Percentiles rank a stretch among this genome's conserved stretches.
These are phyloP conservation scores for Psix sp. DNA, from an alignment of 1,140 invertebrate species.

Conservation along the genomic window DNA sequence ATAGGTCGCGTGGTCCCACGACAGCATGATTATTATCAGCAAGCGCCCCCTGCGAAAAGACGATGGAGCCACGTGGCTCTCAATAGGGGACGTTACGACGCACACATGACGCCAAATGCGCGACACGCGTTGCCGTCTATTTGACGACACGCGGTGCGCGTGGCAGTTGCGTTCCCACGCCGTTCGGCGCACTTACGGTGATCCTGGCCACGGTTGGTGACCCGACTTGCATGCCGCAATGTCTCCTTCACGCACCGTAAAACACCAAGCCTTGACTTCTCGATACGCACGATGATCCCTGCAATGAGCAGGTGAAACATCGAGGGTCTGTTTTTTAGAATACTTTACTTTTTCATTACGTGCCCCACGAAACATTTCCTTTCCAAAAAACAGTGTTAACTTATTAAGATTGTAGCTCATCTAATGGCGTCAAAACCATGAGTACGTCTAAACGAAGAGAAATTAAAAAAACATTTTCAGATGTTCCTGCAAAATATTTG, in stretches of 20 bases:
- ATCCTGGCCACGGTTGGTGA: constrained; percentile 56
- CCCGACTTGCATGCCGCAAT: constrained; percentile 28
- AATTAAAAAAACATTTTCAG: too few species aligned
- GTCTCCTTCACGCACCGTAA: constrained; percentile 60
- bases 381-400: too few species aligned
- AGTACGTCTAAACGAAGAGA: too few species aligned
- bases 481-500: too few species aligned
- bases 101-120: constrained; percentile 31
- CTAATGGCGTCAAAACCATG: too few species aligned
- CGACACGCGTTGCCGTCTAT: constrained; percentile 30
- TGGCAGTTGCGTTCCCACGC: constrained; percentile 51
- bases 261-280: constrained; percentile 49
- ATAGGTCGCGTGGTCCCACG: constrained; percentile 24
- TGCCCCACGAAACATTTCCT: too few species aligned
- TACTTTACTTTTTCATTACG: constrained; percentile 19
- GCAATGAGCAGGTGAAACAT: constrained; percentile 49
- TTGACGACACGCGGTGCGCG: constrained; percentile 36
- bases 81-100: constrained; percentile 4
- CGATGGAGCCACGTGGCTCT: constrained; percentile 22
- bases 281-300: constrained; percentile 50
- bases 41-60: constrained; percentile 9
- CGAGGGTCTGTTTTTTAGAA: constrained; percentile 4
- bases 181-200: constrained; percentile 43
- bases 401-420: too few species aligned
- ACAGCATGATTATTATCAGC: background rate